Conservation (phyloP, 1,140 invertebrate genomes). For the Apis mellifera region Amel_HAv3.1 CM009936.2:14170501-14171000, state of each 20-base stretch:
- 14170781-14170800: constrained; percentile 10
- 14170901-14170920: neutral
- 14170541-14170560: no score
- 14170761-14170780: constrained; percentile 23
- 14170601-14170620: neutral
- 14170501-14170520: no score
- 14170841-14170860: constrained; percentile 17
- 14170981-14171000: neutral
- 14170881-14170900: constrained; percentile 22
- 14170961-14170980: neutral
- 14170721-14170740: constrained; percentile 9
- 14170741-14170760: constrained; percentile 23
- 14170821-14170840: constrained; percentile 13
- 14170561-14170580: no score
- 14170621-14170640: constrained; percentile 4
- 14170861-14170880: constrained; percentile 1
- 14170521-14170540: no score
- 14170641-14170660: neutral
- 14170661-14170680: no score
- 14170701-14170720: neutral
- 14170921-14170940: no score
- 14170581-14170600: neutral
- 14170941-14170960: neutral
- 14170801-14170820: constrained; percentile 5
- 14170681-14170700: constrained; percentile 3